Base-by-base conservation (phyloP, 1,140 invertebrate genomes). In the Platorchestia sp. region DNA sequence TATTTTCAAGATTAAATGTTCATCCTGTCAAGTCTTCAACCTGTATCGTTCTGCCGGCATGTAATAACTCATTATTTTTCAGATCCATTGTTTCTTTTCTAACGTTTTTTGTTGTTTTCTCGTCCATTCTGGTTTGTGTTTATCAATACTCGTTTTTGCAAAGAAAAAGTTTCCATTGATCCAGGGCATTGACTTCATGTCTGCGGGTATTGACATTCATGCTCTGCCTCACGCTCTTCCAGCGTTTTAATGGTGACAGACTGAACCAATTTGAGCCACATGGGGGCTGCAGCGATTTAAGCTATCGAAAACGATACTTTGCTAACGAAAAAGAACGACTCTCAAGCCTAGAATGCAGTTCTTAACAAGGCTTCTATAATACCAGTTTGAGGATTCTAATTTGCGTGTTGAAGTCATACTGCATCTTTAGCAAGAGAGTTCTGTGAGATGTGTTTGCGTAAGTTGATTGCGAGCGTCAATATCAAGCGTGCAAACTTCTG, bases 231-330 rank as follows among this genome's bases (percentile, higher is more conserved):
- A 75, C 47, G 47, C 47, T 51, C 47, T 51, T 19, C 47, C 47
- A 7, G 59, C 59, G 27, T 75, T 75, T 75, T 75, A 75, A 75
- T 75, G 59, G 59, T 75, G 59, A 75, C 59, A 75, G 27, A 75
- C 59, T 75, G 59, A 75, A 75, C 59, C 59, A 75, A 75, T 75
- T 75, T 75, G 59, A 75, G 59, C 59, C 36, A 27, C 59, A 1
- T 75, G 59, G 59, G 10, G 27, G 59, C 59, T 75, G 27, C 59
- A 3, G 59, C 59, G 10, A 75, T 75, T 75, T 22, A 75, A 75
- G 59, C 59, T 75, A 75, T 75, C 59, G 59, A 75, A 75, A 75
- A 75, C 59, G 59, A 75, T 75, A 75, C 59, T 75, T 75, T 36
- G 27, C 59, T 75, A 75, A 75, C 59, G 59, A 36, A 75, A 75